Evolutionary conservation across 2,888 invertebrate species (phyloP).

Genomic region (Drosophila paramelanica): DNA sequence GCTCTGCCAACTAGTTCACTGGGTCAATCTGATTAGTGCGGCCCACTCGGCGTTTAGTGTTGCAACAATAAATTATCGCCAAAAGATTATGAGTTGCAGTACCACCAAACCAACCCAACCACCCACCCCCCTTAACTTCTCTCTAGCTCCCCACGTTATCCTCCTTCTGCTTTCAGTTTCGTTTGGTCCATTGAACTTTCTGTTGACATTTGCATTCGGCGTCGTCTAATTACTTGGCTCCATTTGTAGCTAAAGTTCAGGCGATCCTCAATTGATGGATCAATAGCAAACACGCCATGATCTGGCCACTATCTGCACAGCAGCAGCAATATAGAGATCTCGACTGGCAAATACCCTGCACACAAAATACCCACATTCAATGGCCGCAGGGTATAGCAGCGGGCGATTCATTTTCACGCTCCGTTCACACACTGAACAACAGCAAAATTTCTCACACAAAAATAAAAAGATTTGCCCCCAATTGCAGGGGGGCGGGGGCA

Average conservation of each 20-base stretch:
- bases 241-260: slow-evolving; percentile 62
- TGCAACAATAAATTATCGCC: slow-evolving; percentile 78
- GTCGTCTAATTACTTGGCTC: slow-evolving; percentile 64
- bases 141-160: background rate
- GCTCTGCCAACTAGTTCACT: slow-evolving; percentile 68
- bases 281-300: slow-evolving; percentile 67
- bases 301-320: slow-evolving; percentile 18
- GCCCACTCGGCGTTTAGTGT: slow-evolving; percentile 67
- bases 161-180: background rate
- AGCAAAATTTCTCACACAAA: slow-evolving; percentile 67
- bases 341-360: background rate
- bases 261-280: slow-evolving; percentile 63
- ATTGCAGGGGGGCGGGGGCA: slow-evolving; percentile 33
- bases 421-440: slow-evolving; percentile 62
- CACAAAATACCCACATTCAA: background rate
- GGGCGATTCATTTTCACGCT: slow-evolving; percentile 62
- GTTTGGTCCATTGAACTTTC: slow-evolving; percentile 66
- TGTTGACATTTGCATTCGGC: slow-evolving; percentile 71
- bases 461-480: slow-evolving; percentile 38
- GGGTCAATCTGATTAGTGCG: slow-evolving; percentile 76
- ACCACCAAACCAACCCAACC: background rate
- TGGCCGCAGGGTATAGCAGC: slow-evolving; percentile 19
- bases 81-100: slow-evolving; percentile 66
- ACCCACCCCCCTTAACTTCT: background rate
- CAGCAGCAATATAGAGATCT: background rate